phyloP scores from a whole-genome alignment of 2,113 vertebrate species.

The Neomonachus schauinslandi region DNA sequence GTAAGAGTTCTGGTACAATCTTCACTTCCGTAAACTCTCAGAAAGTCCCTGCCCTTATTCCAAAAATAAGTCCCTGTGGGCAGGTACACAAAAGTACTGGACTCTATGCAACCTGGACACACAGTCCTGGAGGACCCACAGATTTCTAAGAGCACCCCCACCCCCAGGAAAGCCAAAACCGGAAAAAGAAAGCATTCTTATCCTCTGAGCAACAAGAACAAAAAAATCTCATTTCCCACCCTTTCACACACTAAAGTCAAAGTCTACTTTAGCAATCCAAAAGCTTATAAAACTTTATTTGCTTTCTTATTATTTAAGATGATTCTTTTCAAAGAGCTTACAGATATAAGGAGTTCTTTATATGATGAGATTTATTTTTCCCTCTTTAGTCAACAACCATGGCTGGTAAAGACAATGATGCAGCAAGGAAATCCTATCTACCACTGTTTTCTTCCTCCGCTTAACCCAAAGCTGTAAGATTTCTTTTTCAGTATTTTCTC shows the following conservation, averaged over 20 bases:
- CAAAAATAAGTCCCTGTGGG: not conserved
- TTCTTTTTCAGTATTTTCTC: slow-evolving; percentile 5
- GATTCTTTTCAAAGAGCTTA: slow-evolving; percentile 2
- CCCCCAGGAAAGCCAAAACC: not conserved
- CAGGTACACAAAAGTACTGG: not conserved
- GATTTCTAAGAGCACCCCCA: not conserved
- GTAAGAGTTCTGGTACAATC: not conserved
- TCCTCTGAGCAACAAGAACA: not conserved
- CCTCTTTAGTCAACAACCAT: not conserved
- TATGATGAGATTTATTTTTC: not conserved
- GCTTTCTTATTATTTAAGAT: not conserved
- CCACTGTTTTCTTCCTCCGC: not conserved
- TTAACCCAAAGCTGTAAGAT: slow-evolving; percentile 4
- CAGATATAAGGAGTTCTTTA: not conserved
- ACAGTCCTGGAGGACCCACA: not conserved
- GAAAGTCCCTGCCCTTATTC: not conserved
- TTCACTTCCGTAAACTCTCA: not conserved
- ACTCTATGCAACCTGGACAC: not conserved
- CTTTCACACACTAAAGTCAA: not conserved
- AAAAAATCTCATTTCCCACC: not conserved
- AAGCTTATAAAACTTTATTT: not conserved
- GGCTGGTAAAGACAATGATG: not conserved
- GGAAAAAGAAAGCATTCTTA: not conserved
- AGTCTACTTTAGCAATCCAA: slow-evolving; percentile 16
- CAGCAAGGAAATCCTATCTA: slow-evolving; percentile 24